Conservation (phyloP, 2,797 vertebrate genomes). For the Eulemur rubriventer region DNA sequence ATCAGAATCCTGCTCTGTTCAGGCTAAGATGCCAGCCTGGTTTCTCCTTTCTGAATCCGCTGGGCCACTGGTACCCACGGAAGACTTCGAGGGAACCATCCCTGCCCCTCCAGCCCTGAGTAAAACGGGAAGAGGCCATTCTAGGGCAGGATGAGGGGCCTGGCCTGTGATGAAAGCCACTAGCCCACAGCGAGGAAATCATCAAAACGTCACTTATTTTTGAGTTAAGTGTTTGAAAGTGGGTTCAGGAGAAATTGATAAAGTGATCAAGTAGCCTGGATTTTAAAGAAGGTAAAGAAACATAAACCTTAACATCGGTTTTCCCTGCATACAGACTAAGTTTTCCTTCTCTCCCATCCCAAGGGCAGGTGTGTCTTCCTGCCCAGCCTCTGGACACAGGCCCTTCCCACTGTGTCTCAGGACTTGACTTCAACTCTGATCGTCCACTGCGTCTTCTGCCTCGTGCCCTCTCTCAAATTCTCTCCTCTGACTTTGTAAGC, state of each 20-base stretch:
- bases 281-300: not conserved
- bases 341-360: no score
- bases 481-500: not conserved
- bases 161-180: accelerated
- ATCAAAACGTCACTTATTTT: not conserved
- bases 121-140: accelerated
- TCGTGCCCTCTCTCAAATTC: not conserved
- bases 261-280: not conserved
- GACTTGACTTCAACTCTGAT: not conserved
- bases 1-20: not conserved
- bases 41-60: not conserved
- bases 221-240: not conserved
- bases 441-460: not conserved
- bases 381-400: accelerated
- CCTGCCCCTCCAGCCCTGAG: not conserved
- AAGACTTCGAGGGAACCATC: not conserved
- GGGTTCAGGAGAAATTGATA: not conserved
- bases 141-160: accelerated
- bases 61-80: accelerated
- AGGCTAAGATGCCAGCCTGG: not conserved
- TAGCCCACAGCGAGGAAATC: not conserved
- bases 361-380: accelerated
- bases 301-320: not conserved
- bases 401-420: accelerated
- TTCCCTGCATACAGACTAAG: not conserved